These are phyloP conservation scores for Coleophora deauratella DNA, from an alignment of 2,888 invertebrate genomes.

Conservation along the genomic window DNA sequence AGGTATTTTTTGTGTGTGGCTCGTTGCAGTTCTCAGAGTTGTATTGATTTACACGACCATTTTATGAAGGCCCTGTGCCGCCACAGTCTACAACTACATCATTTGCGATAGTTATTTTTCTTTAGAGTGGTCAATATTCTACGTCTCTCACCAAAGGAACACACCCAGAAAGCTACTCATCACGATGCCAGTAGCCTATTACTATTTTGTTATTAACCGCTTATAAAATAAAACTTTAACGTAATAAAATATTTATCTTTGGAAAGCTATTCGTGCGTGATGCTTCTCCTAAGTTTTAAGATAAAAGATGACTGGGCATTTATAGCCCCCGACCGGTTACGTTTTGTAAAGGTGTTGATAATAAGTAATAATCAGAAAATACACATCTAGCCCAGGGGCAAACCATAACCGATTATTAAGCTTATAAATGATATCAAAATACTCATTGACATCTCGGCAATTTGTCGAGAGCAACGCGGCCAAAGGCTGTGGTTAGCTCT, in stretches of 20 bases:
- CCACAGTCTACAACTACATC: constrained; percentile 40
- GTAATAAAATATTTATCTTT: constrained; percentile 1
- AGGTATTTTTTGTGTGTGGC: constrained; percentile 39
- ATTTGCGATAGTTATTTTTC: constrained; percentile 52
- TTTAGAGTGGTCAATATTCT: constrained; percentile 31
- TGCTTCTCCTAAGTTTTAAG: not conserved
- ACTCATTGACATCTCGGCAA: constrained; percentile 52
- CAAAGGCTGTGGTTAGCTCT: constrained; percentile 45
- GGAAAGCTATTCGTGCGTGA: not conserved
- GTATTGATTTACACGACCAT: constrained; percentile 52
- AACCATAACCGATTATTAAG: constrained; percentile 26
- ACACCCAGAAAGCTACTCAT: constrained; percentile 17
- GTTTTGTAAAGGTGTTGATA: constrained; percentile 12
- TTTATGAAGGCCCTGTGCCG: constrained; percentile 29
- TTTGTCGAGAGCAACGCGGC: constrained; percentile 52
- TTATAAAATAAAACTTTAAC: not conserved
- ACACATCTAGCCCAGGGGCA: not conserved
- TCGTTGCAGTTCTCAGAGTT: constrained; percentile 32
- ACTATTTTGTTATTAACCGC: constrained; percentile 6
- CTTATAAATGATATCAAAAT: constrained; percentile 41
- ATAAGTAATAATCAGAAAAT: constrained; percentile 7
- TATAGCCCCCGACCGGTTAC: not conserved
- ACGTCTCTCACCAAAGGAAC: constrained; percentile 10
- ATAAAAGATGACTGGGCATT: constrained; percentile 1
- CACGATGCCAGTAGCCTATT: constrained; percentile 7